These are phyloP conservation scores for Cryptus armator DNA, from an alignment of 2,888 invertebrate genomes.

Conservation along the genomic window DNA sequence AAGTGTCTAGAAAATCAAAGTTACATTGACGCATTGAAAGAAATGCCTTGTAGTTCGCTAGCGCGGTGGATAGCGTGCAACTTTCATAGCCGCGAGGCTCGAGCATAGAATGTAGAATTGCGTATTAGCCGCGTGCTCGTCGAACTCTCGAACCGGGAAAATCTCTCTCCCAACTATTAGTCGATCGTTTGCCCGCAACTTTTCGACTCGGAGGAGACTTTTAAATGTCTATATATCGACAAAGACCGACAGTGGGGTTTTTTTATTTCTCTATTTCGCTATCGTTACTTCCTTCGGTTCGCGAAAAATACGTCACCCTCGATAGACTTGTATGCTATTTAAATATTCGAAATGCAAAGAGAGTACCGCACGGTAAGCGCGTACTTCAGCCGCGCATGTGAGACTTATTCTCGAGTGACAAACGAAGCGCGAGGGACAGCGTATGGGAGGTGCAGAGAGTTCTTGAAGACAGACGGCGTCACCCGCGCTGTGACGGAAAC, in stretches of 20 bases:
- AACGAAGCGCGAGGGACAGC: conserved; percentile 32
- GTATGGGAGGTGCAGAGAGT: not conserved
- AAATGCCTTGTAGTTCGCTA: not conserved
- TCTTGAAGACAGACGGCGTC: conserved; percentile 5
- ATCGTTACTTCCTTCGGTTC: too few relatives aligned
- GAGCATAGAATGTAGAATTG: conserved; percentile 45
- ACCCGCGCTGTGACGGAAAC: conserved; percentile 37
- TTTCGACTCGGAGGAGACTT: not conserved
- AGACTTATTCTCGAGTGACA: conserved; percentile 30
- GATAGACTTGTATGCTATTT: not conserved
- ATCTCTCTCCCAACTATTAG: conserved; percentile 58
- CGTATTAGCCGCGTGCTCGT: not conserved
- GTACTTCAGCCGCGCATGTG: conserved; percentile 26
- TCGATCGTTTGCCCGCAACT: conserved; percentile 27
- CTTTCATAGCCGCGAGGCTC: conserved; percentile 62
- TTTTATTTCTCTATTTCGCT: too few relatives aligned
- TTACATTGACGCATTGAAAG: not conserved
- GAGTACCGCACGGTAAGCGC: not conserved
- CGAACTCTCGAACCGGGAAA: conserved; percentile 41
- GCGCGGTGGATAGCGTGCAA: conserved; percentile 34
- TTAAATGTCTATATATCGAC: conserved; percentile 1
- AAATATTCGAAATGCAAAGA: not conserved
- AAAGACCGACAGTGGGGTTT: not conserved
- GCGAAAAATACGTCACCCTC: too few relatives aligned
- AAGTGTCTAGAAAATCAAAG: not conserved